A percentile compares a stretch with the other conserved stretches of the same genome.
Evolutionary conservation across 2,797 vertebrate species (phyloP).

Genomic region (Pitangus sulphuratus): DNA sequence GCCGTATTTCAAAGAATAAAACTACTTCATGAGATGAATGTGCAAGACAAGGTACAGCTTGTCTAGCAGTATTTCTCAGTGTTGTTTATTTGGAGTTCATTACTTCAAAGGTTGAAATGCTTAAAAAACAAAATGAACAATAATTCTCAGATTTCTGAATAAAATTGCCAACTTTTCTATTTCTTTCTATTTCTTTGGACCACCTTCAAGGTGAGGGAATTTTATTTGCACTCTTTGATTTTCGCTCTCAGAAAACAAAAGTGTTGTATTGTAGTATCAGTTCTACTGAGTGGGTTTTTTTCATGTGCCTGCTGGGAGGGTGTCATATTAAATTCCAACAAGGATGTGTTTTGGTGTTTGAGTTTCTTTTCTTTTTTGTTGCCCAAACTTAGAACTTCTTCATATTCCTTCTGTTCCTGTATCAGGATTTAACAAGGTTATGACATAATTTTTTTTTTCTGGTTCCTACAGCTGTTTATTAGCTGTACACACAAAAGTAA

Average conservation of each 20-base stretch:
- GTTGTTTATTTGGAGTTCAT: background rate
- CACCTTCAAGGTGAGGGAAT: constrained; percentile 33
- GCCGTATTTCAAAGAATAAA: background rate
- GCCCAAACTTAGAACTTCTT: background rate
- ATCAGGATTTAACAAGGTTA: constrained; percentile 65
- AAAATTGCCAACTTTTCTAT: background rate
- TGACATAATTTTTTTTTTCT: background rate
- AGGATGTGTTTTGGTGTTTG: background rate
- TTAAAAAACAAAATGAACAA: background rate
- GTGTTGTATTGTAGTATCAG: constrained; percentile 62
- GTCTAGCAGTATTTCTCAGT: background rate
- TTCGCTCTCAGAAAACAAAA: constrained; percentile 61
- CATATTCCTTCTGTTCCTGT: background rate
- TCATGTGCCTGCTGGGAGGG: background rate
- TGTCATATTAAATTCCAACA: constrained; percentile 35
- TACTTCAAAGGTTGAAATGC: background rate
- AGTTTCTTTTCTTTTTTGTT: background rate
- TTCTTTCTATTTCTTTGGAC: background rate
- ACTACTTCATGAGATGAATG: background rate
- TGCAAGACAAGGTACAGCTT: background rate
- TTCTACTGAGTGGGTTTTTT: constrained; percentile 57
- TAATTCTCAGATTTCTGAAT: background rate
- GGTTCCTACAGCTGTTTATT: background rate
- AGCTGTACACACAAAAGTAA: constrained; percentile 37
- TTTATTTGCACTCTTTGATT: constrained; percentile 68